A percentile compares a stretch with the other conserved stretches of the same genome.
Conservation (phyloP, 2,888 invertebrate genomes). For the Isotomurus palustris region DNA sequence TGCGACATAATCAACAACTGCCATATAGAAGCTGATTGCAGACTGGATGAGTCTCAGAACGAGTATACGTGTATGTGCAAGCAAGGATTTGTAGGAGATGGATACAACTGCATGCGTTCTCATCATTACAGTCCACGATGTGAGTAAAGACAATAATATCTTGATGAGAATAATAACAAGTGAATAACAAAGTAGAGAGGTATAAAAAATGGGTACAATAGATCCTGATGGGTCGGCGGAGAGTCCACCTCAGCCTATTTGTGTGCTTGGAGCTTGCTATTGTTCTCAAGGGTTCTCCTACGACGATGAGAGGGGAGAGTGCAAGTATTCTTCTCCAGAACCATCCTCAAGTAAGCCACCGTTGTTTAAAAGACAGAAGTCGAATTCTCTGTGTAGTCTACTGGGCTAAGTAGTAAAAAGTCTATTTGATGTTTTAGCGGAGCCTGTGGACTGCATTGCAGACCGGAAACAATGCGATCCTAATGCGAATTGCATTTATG, state of each 20-base stretch:
- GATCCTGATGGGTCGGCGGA: constrained; percentile 49
- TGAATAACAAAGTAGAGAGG: constrained; percentile 8
- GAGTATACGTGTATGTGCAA: constrained; percentile 55
- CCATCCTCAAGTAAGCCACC: too few relatives aligned
- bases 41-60: constrained; percentile 46
- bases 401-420: neutral
- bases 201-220: constrained; percentile 24
- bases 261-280: constrained; percentile 56
- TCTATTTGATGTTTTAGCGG: neutral
- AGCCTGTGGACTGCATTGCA: constrained; percentile 10
- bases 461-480: constrained; percentile 59
- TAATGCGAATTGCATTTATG: constrained; percentile 65
- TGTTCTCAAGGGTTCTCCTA: constrained; percentile 59
- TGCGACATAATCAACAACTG: constrained; percentile 75
- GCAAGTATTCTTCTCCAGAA: constrained; percentile 18
- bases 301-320: constrained; percentile 49
- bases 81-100: constrained; percentile 57
- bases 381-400: too few relatives aligned
- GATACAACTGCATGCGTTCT: constrained; percentile 48
- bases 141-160: too few relatives aligned
- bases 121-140: constrained; percentile 13
- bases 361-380: too few relatives aligned
- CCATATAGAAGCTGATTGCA: constrained; percentile 73
- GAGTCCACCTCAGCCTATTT: constrained; percentile 53
- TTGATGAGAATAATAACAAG: neutral